Percentiles rank a stretch among this genome's conserved stretches.
These are phyloP conservation scores for Carpatolechia fugitivella DNA, from an alignment of 2,888 invertebrate genomes.

Conservation along the genomic window DNA sequence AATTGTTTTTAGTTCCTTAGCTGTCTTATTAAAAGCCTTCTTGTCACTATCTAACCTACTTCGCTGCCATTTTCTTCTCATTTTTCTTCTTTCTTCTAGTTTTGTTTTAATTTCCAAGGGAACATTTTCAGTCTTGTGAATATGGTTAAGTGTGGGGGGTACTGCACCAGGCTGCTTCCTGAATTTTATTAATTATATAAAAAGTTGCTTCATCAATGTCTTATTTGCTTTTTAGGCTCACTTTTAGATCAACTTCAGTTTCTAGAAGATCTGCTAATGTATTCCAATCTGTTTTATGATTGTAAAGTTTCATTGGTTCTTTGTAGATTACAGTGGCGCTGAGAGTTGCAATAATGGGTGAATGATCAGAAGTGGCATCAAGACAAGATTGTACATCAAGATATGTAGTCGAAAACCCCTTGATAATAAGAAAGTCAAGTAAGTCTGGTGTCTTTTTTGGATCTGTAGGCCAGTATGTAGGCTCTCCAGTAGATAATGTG, in stretches of 20 bases:
- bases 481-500: slow-evolving; percentile 20
- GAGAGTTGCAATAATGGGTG: background rate
- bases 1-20: background rate
- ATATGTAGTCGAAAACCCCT: background rate
- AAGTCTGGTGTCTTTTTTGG: slow-evolving; percentile 20
- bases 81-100: background rate
- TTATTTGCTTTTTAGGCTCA: background rate
- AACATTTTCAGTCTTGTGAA: background rate
- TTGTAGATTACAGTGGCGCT: background rate
- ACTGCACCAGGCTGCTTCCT: background rate
- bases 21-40: background rate
- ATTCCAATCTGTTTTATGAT: background rate
- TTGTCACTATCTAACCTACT: background rate
- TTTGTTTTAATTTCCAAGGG: background rate
- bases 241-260: background rate
- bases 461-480: slow-evolving; percentile 27
- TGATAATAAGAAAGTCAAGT: slow-evolving; percentile 13
- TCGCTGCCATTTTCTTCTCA: background rate
- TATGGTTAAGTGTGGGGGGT: background rate
- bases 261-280: background rate
- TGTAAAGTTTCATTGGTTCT: background rate
- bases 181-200: background rate
- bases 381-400: background rate
- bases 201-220: slow-evolving; percentile 8
- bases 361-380: background rate